A percentile compares a stretch with the other conserved stretches of the same genome.
phyloP scores from a whole-genome alignment of 2,113 vertebrate species.

The Rynchops niger region DNA sequence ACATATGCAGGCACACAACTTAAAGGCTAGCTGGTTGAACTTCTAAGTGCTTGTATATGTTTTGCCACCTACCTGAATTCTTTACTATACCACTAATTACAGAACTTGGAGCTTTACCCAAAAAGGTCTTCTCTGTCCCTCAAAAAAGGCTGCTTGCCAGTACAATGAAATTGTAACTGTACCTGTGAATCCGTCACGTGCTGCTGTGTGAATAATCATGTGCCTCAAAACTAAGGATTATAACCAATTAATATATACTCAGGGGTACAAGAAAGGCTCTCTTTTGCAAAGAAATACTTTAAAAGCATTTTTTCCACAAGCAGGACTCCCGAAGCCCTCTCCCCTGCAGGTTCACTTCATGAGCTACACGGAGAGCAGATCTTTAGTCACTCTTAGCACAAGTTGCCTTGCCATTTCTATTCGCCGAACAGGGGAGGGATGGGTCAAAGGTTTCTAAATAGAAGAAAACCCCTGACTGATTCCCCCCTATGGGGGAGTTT shows the following conservation, averaged over 20 bases:
- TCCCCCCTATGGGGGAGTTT: neutral
- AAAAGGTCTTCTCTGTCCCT: neutral
- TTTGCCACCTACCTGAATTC: neutral
- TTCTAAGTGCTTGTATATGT: neutral
- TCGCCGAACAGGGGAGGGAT: neutral
- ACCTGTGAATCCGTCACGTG: neutral
- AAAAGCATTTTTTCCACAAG: neutral
- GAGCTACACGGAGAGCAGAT: neutral
- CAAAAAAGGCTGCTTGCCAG: neutral
- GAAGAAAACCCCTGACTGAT: neutral
- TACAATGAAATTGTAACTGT: neutral
- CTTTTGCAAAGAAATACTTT: neutral
- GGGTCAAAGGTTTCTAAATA: neutral
- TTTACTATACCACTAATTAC: neutral
- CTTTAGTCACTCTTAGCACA: neutral
- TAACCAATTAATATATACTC: constrained; percentile 29
- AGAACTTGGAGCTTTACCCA: neutral
- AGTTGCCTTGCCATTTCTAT: neutral
- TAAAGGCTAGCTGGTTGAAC: neutral
- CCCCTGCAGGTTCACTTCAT: neutral
- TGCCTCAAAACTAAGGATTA: constrained; percentile 17
- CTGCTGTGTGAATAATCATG: constrained; percentile 7
- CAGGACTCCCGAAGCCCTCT: neutral
- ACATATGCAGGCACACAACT: neutral
- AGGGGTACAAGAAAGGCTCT: neutral